These are phyloP conservation scores for Rhinatrema bivittatum DNA, from an alignment of 2,797 vertebrate species.

Conservation along the genomic window DNA sequence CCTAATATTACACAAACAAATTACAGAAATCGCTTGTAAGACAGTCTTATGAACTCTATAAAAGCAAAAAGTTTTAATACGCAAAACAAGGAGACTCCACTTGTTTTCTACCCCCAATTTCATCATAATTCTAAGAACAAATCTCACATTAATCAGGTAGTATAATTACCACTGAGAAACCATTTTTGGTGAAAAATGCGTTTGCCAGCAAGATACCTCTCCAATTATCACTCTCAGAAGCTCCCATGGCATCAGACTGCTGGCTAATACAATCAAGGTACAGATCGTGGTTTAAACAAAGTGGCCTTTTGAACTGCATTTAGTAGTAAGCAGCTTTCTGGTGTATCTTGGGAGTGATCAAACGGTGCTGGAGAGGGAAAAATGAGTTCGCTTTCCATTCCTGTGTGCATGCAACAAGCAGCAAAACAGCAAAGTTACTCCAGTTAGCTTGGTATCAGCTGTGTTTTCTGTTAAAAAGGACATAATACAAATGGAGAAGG, in stretches of 20 bases:
- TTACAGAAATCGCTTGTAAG: too few relatives aligned
- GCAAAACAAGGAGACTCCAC: too few relatives aligned
- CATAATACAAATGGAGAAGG: conserved; percentile 67
- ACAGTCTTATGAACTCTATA: too few relatives aligned
- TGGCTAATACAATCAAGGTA: conserved; percentile 35
- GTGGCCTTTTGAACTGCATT: conserved; percentile 52
- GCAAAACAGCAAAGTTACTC: conserved; percentile 80
- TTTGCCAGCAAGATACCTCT: conserved; percentile 48
- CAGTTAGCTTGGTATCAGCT: conserved; percentile 74
- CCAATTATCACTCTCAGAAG: conserved; percentile 27
- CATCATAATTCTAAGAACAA: too few relatives aligned
- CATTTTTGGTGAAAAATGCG: conserved; percentile 20
- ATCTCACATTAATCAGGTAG: too few relatives aligned
- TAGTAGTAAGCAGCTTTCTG: conserved; percentile 77
- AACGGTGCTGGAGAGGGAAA: conserved; percentile 72
- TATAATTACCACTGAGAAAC: too few relatives aligned
- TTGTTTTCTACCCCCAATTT: too few relatives aligned
- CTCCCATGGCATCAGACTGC: conserved; percentile 43
- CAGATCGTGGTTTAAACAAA: conserved; percentile 38
- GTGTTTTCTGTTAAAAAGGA: conserved; percentile 72
- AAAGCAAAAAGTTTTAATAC: too few relatives aligned
- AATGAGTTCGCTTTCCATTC: conserved; percentile 78
- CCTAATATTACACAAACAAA: too few relatives aligned
- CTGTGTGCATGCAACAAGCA: conserved; percentile 93
- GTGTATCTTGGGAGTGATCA: conserved; percentile 77